Percentiles rank a stretch among this genome's conserved stretches.
Evolutionary conservation across 2,888 invertebrate species (phyloP).

Genomic region (Alentia gelatinosa): DNA sequence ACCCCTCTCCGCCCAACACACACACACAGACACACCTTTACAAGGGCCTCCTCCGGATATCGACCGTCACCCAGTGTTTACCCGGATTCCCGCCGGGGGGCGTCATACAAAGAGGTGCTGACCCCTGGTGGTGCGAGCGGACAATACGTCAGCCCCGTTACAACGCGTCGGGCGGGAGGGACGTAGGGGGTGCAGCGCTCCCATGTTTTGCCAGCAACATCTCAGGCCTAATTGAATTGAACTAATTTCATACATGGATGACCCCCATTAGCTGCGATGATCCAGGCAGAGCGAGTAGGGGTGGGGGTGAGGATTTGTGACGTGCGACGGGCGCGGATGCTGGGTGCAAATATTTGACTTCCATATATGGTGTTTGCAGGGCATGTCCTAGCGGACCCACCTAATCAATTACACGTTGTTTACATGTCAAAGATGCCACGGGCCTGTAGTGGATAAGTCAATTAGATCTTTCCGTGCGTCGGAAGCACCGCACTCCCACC

Average conservation of each 20-base stretch:
- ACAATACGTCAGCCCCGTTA: conserved; percentile 35
- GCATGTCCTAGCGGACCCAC: conserved; percentile 3
- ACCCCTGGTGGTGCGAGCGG: conserved; percentile 16
- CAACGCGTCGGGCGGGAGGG: neutral
- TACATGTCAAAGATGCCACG: conserved; percentile 32
- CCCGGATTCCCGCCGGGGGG: conserved; percentile 23
- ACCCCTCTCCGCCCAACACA: neutral
- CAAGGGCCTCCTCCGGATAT: neutral
- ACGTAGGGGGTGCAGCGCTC: neutral
- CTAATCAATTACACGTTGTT: conserved; percentile 44
- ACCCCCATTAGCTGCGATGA: conserved; percentile 37
- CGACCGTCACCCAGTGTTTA: conserved; percentile 28
- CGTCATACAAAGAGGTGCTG: conserved; percentile 34
- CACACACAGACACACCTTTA: neutral
- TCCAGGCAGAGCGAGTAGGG: too few relatives aligned
- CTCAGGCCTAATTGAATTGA: conserved; percentile 48
- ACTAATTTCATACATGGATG: conserved; percentile 50
- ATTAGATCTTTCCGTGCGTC: neutral
- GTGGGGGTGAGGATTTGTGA: too few relatives aligned
- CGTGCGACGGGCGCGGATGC: neutral
- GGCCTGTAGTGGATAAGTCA: conserved; percentile 38
- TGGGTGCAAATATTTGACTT: conserved; percentile 40
- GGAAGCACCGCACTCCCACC: neutral
- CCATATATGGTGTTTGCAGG: conserved; percentile 46
- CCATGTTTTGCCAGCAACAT: conserved; percentile 2